phyloP scores from a whole-genome alignment of 2,113 vertebrate species.

The Trichomycterus rosablanca region DNA sequence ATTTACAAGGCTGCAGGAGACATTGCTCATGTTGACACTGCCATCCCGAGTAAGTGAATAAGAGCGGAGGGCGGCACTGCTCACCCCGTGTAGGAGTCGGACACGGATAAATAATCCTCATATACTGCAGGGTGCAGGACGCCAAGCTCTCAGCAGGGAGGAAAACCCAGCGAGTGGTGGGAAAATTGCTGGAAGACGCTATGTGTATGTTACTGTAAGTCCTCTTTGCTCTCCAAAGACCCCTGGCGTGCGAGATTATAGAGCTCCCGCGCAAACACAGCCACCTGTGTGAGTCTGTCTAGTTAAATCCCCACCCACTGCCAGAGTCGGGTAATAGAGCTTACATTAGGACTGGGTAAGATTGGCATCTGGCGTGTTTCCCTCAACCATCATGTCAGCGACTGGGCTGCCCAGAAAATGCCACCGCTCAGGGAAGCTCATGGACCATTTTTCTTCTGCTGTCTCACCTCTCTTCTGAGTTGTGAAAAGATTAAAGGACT shows the following conservation, averaged over 20 bases:
- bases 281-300: conserved; percentile 34
- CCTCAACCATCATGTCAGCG: conserved; percentile 28
- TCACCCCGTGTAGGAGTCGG: conserved; percentile 17
- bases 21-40: conserved; percentile 43
- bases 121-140: conserved; percentile 27
- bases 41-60: conserved; percentile 39
- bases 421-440: conserved; percentile 33
- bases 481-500: conserved; percentile 53
- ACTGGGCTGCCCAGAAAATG: conserved; percentile 39
- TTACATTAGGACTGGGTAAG: conserved; percentile 26
- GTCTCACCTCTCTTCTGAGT: conserved; percentile 42
- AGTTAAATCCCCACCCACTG: conserved; percentile 20
- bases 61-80: conserved; percentile 26
- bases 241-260: conserved; percentile 23
- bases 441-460: conserved; percentile 27
- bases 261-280: conserved; percentile 26
- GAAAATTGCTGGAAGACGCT: conserved; percentile 21
- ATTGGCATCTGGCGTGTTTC: conserved; percentile 38
- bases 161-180: conserved; percentile 24
- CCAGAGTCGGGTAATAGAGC: conserved; percentile 38
- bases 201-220: conserved; percentile 27
- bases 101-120: conserved; percentile 36
- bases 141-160: conserved; percentile 28
- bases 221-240: conserved; percentile 25
- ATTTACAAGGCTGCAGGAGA: conserved; percentile 47